Conservation (phyloP, 2,113 vertebrate species). For the Myrmophylax atrothorax region DNA sequence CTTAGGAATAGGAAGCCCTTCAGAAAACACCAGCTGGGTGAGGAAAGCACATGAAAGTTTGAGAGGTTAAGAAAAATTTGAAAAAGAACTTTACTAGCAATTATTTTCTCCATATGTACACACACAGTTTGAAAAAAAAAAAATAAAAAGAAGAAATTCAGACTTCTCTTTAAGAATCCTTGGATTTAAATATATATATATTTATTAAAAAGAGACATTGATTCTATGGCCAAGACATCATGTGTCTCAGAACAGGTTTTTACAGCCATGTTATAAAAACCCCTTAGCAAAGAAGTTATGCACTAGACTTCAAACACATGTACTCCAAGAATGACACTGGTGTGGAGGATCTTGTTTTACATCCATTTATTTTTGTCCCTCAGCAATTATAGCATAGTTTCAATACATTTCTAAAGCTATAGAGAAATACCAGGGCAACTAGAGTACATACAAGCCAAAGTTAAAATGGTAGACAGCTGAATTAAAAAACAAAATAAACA, state of each 20-base stretch:
- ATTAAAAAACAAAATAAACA: neutral
- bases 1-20: neutral
- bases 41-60: neutral
- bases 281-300: conserved; percentile 63
- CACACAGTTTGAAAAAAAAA: neutral
- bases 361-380: conserved; percentile 76
- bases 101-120: neutral
- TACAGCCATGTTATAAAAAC: conserved; percentile 65
- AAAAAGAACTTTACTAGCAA: neutral
- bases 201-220: conserved; percentile 68
- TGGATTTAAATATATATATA: conserved; percentile 68
- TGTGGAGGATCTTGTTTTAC: conserved; percentile 73
- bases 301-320: conserved; percentile 67
- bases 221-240: conserved; percentile 59
- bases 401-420: conserved; percentile 76
- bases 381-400: conserved; percentile 73
- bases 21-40: neutral
- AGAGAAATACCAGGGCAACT: conserved; percentile 75
- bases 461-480: conserved; percentile 70
- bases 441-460: conserved; percentile 75
- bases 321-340: conserved; percentile 75
- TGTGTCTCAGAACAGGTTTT: conserved; percentile 60
- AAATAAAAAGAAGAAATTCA: conserved; percentile 3
- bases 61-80: neutral
- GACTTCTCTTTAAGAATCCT: conserved; percentile 54